These are phyloP conservation scores for Charadrius vociferus DNA, from an alignment of 2,113 vertebrate genomes.

Conservation along the genomic window DNA sequence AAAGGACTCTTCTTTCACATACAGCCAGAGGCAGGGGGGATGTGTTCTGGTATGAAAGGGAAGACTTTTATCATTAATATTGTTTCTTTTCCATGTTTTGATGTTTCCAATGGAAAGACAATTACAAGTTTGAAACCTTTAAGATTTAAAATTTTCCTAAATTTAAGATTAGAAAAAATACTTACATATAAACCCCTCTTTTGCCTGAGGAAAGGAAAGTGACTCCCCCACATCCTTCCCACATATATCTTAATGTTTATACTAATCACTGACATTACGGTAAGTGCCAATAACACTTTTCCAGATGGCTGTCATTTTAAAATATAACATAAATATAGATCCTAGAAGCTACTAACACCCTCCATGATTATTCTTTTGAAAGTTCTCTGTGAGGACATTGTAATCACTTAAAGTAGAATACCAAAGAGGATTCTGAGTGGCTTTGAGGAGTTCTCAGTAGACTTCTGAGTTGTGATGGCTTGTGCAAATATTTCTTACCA, in stretches of 20 bases:
- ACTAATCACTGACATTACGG: background rate
- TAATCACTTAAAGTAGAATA: background rate
- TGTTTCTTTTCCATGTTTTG: background rate
- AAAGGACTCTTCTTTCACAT: background rate
- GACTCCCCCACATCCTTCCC: background rate
- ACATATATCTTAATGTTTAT: background rate
- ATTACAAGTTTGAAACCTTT: background rate
- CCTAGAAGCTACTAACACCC: background rate
- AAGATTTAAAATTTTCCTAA: background rate
- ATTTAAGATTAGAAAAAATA: background rate
- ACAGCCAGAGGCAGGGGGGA: fast-evolving
- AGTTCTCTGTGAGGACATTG: background rate
- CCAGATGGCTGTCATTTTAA: slow-evolving; percentile 3
- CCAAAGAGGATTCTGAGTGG: background rate
- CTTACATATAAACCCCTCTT: background rate
- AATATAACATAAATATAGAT: background rate
- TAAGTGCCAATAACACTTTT: background rate
- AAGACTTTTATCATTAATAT: background rate
- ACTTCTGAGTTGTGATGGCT: background rate
- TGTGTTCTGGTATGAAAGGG: background rate
- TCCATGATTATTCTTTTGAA: background rate
- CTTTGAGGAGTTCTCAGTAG: background rate
- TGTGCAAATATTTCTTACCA: background rate
- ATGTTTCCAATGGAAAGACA: background rate
- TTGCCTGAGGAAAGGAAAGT: background rate